Evolutionary conservation across 2,797 vertebrate species (phyloP).

Genomic region (Paguma larvata): DNA sequence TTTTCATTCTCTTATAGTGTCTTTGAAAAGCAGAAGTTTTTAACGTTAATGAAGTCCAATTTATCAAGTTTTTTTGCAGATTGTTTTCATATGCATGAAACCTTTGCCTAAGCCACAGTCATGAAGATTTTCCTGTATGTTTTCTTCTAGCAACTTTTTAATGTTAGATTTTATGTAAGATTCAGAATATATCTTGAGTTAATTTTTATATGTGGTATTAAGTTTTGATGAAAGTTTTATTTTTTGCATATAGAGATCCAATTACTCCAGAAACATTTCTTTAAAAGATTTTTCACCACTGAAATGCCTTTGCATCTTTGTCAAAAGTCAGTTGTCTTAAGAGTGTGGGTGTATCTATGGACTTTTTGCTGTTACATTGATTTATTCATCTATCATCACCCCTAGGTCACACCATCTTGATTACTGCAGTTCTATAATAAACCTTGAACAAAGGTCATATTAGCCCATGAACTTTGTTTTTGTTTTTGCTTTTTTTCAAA

Average conservation of each 20-base stretch:
- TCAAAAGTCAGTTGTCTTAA: constrained; percentile 21
- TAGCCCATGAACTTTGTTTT: neutral
- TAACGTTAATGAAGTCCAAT: neutral
- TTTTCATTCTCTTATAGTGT: neutral
- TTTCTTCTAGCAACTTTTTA: constrained; percentile 34
- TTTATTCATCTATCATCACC: neutral
- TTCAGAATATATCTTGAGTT: neutral
- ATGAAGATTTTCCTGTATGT: neutral
- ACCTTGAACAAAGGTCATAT: neutral
- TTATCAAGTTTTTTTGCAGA: neutral
- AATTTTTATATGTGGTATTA: neutral
- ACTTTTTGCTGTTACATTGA: neutral
- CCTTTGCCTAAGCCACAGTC: neutral
- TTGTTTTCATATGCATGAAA: neutral
- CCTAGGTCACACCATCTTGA: neutral
- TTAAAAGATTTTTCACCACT: constrained; percentile 7
- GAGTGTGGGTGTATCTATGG: neutral
- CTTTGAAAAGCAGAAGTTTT: neutral
- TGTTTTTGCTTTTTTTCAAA: neutral
- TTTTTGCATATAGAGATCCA: neutral
- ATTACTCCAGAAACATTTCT: constrained; percentile 8
- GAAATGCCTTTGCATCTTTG: neutral
- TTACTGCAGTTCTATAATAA: neutral
- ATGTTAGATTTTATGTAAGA: neutral
- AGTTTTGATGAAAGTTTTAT: neutral